Evolutionary conservation across 1,140 invertebrate species (phyloP), one percentile per base, ranked within the genome.

Genomic region (Belonocnema kinseyi): DNA sequence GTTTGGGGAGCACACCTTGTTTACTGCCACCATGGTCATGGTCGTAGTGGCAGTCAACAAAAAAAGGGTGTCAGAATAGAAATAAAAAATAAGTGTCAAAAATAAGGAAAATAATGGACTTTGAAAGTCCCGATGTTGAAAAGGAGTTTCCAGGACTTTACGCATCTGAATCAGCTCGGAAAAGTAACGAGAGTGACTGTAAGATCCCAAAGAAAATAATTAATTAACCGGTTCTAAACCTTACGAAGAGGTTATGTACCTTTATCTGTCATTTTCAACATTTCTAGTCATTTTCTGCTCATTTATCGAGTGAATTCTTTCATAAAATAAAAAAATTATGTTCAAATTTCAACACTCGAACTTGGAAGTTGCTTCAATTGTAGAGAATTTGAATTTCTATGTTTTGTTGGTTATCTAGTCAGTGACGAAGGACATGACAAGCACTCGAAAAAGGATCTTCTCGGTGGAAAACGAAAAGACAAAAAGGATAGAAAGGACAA

Each of bases 61-160:
- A 33, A 33, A 33, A 33, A 33, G 2, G 40, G 8, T 46, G 40
- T 46, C 40, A 46, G 40, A 46, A 46, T 10, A 7, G 8, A 46
- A 46, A 46, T 11, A 46, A 46, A 46, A 46, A 11, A 54, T 7
- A 54, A 54, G n/a, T 54, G 14, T 52, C 33, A 52, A 50, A 56
- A 74, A n/a, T 54, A 50, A 40, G 14, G 52, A 16, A 8, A 54
- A 88, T 80, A 80, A 97, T 97, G 96, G 96, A 97, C 92, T 97
- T 97, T 90, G 96, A 97, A 91, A 97, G 96, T 90, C 96, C 96
- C 52, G 96, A 97, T 86, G 95, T 96, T 61, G 96, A 97, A 89
- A 97, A 97, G 91, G 96, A 97, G 90, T 98, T 97, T 92, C 96
- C 97, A 51, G 96, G 97, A 56, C 90, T 98, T 71, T 97, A 97